Evolutionary conservation across 2,888 invertebrate genomes (phyloP).

Genomic region (Aleiodes testaceus): DNA sequence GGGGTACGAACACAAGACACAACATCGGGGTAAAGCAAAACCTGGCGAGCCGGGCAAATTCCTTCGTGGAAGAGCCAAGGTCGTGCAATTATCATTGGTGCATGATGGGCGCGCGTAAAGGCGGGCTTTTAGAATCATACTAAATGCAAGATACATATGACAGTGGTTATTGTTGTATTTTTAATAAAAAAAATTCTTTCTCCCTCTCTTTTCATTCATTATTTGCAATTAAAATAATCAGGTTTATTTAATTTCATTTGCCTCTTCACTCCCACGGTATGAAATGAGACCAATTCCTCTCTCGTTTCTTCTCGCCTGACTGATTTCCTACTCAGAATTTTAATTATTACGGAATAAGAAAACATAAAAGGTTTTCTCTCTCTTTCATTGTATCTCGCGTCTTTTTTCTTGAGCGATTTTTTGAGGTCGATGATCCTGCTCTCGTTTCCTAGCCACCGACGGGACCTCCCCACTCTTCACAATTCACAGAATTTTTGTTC

Average conservation of each 20-base stretch:
- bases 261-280: background rate
- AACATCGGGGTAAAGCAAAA: conserved; percentile 34
- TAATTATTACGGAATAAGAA: conserved; percentile 25
- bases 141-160: conserved; percentile 57
- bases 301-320: conserved; percentile 16
- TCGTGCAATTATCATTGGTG: conserved; percentile 66
- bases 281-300: conserved; percentile 16
- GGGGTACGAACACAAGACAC: conserved; percentile 11
- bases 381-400: no score
- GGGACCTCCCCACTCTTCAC: background rate
- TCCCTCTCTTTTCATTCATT: background rate
- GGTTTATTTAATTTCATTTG: conserved; percentile 2
- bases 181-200: conserved; percentile 11
- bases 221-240: conserved; percentile 7
- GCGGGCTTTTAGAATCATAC: conserved; percentile 46
- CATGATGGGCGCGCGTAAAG: conserved; percentile 56
- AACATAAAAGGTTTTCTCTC: background rate
- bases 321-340: conserved; percentile 28
- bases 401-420: background rate
- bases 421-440: conserved; percentile 35
- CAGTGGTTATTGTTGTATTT: conserved; percentile 60
- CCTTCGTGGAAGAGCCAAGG: conserved; percentile 70
- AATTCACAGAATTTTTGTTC: background rate
- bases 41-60: conserved; percentile 55
- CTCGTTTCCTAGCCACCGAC: conserved; percentile 30